phyloP scores from a whole-genome alignment of 64 coral and sea anemone species.

The Anthopleura sola region DNA sequence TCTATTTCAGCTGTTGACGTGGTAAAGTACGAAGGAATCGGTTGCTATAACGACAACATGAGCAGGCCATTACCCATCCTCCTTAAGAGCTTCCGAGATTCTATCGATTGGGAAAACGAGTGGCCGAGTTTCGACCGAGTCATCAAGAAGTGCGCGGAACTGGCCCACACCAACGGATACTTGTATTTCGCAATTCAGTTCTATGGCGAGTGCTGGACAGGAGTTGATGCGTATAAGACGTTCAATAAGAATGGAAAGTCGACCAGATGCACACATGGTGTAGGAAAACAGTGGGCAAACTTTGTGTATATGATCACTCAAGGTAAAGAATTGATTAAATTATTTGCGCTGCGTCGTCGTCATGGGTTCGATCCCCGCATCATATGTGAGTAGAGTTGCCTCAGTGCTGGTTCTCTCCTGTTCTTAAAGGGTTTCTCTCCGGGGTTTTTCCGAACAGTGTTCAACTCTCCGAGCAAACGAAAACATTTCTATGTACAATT shows the following conservation, averaged over 20 bases:
- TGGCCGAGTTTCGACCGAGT: background rate
- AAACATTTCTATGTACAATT: too few relatives aligned
- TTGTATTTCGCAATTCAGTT: constrained; percentile 1
- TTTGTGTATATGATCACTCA: background rate
- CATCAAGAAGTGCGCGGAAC: background rate
- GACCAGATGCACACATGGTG: background rate
- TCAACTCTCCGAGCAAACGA: too few relatives aligned
- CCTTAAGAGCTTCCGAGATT: background rate
- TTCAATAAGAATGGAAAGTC: background rate
- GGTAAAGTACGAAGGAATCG: background rate
- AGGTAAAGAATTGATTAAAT: background rate
- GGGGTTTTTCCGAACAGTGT: too few relatives aligned
- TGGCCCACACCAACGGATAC: background rate
- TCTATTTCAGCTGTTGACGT: background rate
- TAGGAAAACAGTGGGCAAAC: background rate
- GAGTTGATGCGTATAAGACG: background rate
- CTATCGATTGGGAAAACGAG: constrained; percentile 1
- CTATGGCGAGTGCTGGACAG: constrained; percentile 13
- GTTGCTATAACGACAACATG: constrained; percentile 9
- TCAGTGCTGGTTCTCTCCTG: too few relatives aligned
- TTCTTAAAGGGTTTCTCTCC: too few relatives aligned
- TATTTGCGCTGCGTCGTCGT: too few relatives aligned
- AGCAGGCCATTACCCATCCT: background rate
- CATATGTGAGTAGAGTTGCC: too few relatives aligned
- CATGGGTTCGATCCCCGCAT: too few relatives aligned